Percentiles rank a stretch among this genome's conserved stretches.
Conservation (phyloP, 2,888 invertebrate species). For the Halocaridina rubra region DNA sequence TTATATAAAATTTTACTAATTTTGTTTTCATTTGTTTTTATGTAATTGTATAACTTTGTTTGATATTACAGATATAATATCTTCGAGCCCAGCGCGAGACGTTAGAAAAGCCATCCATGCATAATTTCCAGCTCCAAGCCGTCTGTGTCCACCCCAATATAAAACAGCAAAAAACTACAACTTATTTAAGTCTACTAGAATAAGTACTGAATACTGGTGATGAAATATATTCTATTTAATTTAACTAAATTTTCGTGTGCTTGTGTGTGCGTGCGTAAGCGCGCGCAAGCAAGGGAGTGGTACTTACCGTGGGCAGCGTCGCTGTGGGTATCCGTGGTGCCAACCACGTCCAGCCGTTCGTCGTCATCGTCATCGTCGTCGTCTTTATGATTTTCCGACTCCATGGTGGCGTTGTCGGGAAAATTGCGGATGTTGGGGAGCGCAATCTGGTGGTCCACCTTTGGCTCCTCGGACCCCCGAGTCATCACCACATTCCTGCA, state of each 20-base stretch:
- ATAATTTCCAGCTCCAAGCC: too few species aligned
- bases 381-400: conserved; percentile 64
- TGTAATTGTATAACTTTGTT: too few species aligned
- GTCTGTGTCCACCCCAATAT: too few species aligned
- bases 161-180: too few species aligned
- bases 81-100: too few species aligned
- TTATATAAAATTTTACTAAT: too few species aligned
- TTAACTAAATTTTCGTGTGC: neutral
- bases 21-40: too few species aligned
- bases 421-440: conserved; percentile 59
- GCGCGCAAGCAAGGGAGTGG: neutral
- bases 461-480: conserved; percentile 41
- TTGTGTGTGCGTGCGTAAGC: neutral
- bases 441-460: conserved; percentile 61
- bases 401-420: conserved; percentile 58
- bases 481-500: conserved; percentile 55
- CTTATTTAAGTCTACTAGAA: neutral
- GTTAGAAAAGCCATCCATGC: too few species aligned
- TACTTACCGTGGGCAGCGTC: conserved; percentile 59
- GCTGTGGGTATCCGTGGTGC: conserved; percentile 76
- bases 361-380: conserved; percentile 74
- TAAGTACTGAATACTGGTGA: too few species aligned
- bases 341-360: conserved; percentile 88
- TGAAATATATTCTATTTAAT: too few species aligned
- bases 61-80: too few species aligned